Percentiles rank a stretch among this genome's conserved stretches.
Evolutionary conservation across 2,797 vertebrate genomes (phyloP).

Genomic region (Sebastes nivosus): DNA sequence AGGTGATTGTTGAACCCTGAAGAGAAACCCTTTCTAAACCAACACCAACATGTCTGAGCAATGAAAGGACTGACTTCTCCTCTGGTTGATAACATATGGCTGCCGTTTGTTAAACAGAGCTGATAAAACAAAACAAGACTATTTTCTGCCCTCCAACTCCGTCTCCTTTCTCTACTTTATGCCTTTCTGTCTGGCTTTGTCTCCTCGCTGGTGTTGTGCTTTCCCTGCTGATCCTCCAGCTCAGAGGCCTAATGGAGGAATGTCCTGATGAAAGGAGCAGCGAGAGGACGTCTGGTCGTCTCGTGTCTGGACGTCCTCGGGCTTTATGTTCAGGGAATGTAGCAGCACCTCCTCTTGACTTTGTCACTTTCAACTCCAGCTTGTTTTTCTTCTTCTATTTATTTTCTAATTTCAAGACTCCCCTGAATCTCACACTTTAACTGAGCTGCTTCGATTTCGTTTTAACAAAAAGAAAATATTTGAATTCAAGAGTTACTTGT

Average conservation of each 20-base stretch:
- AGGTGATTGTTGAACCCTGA: background rate
- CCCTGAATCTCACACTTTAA: too few relatives aligned
- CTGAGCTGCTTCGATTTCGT: too few relatives aligned
- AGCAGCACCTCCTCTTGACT: background rate
- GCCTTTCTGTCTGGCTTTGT: constrained; percentile 28
- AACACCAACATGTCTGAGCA: background rate
- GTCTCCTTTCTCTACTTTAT: background rate
- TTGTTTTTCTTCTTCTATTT: too few relatives aligned
- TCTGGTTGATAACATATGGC: background rate
- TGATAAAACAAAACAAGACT: background rate
- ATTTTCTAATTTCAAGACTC: too few relatives aligned
- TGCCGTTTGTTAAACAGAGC: background rate
- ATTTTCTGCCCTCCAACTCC: constrained; percentile 6
- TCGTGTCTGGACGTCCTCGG: constrained; percentile 25
- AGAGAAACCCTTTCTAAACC: background rate
- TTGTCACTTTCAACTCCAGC: background rate
- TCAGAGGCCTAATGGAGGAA: constrained; percentile 57
- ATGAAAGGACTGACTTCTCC: background rate
- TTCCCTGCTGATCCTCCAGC: constrained; percentile 57
- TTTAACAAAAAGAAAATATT: too few relatives aligned
- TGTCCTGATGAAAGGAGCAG: constrained; percentile 43
- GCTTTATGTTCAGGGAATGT: constrained; percentile 4
- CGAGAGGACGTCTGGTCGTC: constrained; percentile 29
- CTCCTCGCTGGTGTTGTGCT: constrained; percentile 21
- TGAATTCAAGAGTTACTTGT: too few relatives aligned